Percentiles rank a stretch among this genome's conserved stretches.
Evolutionary conservation across 2,888 invertebrate genomes (phyloP).

Genomic region (Phrixothrix hirtus): DNA sequence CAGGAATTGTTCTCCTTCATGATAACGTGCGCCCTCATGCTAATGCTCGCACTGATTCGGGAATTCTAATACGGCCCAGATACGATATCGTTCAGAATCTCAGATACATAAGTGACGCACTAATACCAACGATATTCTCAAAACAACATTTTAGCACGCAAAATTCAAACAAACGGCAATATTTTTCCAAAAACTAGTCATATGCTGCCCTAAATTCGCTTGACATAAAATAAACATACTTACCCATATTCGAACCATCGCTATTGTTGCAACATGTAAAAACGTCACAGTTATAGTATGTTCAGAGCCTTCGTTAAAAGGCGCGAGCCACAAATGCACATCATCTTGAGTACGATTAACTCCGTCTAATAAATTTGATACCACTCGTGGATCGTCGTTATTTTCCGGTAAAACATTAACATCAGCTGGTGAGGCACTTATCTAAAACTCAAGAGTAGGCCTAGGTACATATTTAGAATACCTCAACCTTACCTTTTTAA

Average conservation of each 20-base stretch:
- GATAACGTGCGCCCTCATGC: no score
- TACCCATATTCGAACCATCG: slow-evolving; percentile 53
- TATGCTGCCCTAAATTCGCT: no score
- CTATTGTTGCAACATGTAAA: slow-evolving; percentile 48
- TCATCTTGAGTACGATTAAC: slow-evolving; percentile 76
- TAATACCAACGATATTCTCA: no score
- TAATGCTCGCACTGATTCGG: no score
- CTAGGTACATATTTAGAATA: neutral
- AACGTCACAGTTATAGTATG: slow-evolving; percentile 66
- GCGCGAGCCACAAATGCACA: slow-evolving; percentile 75
- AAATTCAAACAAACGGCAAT: no score
- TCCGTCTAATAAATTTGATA: slow-evolving; percentile 70
- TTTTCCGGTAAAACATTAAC: slow-evolving; percentile 70
- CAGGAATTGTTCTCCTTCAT: no score
- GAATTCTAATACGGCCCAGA: no score
- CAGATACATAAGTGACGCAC: no score
- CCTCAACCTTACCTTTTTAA: slow-evolving; percentile 63
- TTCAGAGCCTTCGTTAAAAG: slow-evolving; percentile 64
- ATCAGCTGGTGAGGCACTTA: slow-evolving; percentile 61
- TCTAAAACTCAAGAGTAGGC: slow-evolving; percentile 47
- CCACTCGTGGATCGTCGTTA: slow-evolving; percentile 64
- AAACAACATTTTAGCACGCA: no score
- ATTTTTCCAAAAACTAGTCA: no score
- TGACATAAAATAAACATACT: slow-evolving; percentile 11
- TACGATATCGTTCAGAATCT: no score